These are phyloP conservation scores for Amiota mariae DNA, from an alignment of 2,888 invertebrate genomes.

Conservation along the genomic window DNA sequence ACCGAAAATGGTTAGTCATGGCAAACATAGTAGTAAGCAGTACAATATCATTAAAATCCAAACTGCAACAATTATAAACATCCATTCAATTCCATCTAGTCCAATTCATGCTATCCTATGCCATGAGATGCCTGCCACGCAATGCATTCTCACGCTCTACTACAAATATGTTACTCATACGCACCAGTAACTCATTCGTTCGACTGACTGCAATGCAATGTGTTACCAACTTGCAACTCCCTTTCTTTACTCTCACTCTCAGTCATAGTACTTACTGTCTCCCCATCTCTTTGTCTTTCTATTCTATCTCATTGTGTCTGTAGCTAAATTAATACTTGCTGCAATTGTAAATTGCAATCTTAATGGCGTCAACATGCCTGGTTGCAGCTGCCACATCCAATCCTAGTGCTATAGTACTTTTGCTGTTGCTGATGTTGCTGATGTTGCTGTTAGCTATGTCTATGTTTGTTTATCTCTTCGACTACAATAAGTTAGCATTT, in stretches of 20 bases:
- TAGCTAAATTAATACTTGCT: conserved; percentile 17
- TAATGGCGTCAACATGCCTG: conserved; percentile 42
- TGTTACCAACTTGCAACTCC: no score
- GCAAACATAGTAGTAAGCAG: background rate
- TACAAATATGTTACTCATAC: conserved; percentile 4
- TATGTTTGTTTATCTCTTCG: conserved; percentile 36
- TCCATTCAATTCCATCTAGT: no score
- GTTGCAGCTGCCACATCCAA: conserved; percentile 25
- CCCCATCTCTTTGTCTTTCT: background rate
- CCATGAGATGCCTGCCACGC: no score
- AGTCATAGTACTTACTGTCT: background rate
- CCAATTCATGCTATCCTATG: no score
- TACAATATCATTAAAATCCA: no score
- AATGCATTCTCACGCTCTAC: no score
- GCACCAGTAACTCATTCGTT: background rate
- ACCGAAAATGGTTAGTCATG: background rate
- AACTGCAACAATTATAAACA: no score
- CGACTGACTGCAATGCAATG: background rate
- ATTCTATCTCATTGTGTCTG: background rate
- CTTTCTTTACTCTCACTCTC: no score
- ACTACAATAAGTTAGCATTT: conserved; percentile 24
- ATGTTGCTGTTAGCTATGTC: conserved; percentile 18
- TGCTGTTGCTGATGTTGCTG: background rate
- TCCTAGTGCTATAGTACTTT: background rate
- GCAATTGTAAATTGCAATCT: conserved; percentile 39